phyloP scores from a whole-genome alignment of 92 coral and sea anemone species.

The Heteractis magnifica region DNA sequence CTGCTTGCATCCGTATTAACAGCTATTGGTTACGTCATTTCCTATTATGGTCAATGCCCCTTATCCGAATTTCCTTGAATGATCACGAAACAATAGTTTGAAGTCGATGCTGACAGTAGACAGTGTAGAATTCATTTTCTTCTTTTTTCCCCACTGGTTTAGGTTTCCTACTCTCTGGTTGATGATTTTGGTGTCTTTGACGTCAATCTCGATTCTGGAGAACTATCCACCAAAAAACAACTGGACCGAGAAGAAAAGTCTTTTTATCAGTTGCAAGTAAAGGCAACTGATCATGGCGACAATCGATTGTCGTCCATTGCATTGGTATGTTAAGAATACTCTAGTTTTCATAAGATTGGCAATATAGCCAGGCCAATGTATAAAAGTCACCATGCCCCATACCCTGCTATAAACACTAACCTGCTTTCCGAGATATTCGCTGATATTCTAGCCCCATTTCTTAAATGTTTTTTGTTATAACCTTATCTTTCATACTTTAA shows the following conservation, averaged over 20 bases:
- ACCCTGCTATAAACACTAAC: neutral
- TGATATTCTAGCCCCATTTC: neutral
- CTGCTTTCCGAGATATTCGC: too few species aligned
- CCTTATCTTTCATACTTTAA: too few species aligned
- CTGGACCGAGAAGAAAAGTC: conserved; percentile 75
- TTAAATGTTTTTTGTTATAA: neutral
- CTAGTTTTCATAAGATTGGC: neutral
- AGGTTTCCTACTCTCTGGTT: conserved; percentile 34
- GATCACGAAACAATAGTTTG: too few species aligned
- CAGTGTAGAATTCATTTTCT: neutral
- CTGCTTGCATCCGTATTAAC: too few species aligned
- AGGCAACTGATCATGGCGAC: conserved; percentile 72
- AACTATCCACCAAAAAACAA: conserved; percentile 26
- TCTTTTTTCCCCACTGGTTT: neutral
- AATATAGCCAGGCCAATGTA: too few species aligned
- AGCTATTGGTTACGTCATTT: too few species aligned
- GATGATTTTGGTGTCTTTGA: conserved; percentile 29
- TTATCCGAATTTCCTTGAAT: too few species aligned
- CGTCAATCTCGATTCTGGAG: conserved; percentile 42
- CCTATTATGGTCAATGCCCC: too few species aligned
- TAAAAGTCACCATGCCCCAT: neutral
- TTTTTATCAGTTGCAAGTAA: conserved; percentile 43
- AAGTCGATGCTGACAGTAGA: too few species aligned
- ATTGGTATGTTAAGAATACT: neutral
- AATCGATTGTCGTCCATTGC: neutral